phyloP scores from a whole-genome alignment of 2,113 vertebrate species.

The Poeciliopsis prolifica region DNA sequence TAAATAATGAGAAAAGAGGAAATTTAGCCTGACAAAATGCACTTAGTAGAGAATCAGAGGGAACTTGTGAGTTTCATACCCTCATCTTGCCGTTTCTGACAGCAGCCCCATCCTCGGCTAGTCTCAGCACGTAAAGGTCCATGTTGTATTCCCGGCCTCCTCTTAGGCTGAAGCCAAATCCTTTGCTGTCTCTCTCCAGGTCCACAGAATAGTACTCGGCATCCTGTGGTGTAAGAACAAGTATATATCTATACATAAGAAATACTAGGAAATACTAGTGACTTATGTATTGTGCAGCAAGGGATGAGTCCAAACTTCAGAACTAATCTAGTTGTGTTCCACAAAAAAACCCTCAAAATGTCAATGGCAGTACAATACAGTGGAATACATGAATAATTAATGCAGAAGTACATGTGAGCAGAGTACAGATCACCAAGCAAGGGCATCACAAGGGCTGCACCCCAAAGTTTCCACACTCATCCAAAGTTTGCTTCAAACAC shows the following conservation, averaged over 20 bases:
- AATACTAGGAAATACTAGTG: conserved; percentile 47
- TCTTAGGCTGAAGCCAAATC: conserved; percentile 96
- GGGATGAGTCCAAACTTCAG: conserved; percentile 46
- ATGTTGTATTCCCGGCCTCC: conserved; percentile 97
- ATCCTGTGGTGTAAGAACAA: conserved; percentile 80
- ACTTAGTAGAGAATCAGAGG: neutral
- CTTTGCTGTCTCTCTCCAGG: conserved; percentile 95
- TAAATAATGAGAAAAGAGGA: neutral
- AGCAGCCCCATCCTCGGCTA: conserved; percentile 96
- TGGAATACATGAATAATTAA: conserved; percentile 65
- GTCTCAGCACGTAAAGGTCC: conserved; percentile 95
- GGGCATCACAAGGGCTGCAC: conserved; percentile 55
- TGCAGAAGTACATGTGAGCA: conserved; percentile 41
- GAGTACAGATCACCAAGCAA: conserved; percentile 52
- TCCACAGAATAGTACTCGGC: conserved; percentile 97
- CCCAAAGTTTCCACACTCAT: conserved; percentile 17
- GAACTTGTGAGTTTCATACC: conserved; percentile 75
- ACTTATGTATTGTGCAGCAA: conserved; percentile 31
- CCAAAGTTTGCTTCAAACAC: conserved; percentile 14
- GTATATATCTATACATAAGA: conserved; percentile 60
- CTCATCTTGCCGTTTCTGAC: conserved; percentile 96
- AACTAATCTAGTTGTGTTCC: conserved; percentile 53
- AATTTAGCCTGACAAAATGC: conserved; percentile 3
- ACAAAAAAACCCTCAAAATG: conserved; percentile 51
- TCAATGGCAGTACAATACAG: conserved; percentile 52